A percentile compares a stretch with the other conserved stretches of the same genome.
These are phyloP conservation scores for Triplophysa yarkandensis DNA, from an alignment of 2,797 vertebrate species.

Conservation along the genomic window DNA sequence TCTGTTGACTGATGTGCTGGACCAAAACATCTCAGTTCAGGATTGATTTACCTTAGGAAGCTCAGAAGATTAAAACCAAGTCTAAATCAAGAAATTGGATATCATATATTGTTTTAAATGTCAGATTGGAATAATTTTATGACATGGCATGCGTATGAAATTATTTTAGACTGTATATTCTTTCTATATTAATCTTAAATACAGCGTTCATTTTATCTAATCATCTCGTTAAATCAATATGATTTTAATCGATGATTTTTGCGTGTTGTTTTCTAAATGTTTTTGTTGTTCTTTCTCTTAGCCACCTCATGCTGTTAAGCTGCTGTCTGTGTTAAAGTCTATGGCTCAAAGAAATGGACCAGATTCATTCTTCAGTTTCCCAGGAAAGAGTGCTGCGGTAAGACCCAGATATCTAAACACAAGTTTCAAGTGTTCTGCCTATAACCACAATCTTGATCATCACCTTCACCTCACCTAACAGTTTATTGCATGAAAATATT, in stretches of 20 bases:
- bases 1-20: constrained; percentile 1
- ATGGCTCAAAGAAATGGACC: constrained; percentile 95
- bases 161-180: background rate
- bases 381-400: constrained; percentile 97
- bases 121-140: background rate
- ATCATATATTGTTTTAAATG: background rate
- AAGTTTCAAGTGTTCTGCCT: background rate
- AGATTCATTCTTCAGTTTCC: constrained; percentile 98
- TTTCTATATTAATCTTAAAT: no score
- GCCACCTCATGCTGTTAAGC: constrained; percentile 94
- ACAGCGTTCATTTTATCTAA: no score
- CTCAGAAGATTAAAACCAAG: background rate
- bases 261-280: background rate
- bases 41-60: background rate
- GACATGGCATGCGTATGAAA: background rate
- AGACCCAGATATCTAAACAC: constrained; percentile 60
- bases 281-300: constrained; percentile 62
- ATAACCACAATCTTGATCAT: constrained; percentile 9
- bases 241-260: background rate
- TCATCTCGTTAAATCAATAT: no score
- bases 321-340: constrained; percentile 92
- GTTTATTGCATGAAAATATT: background rate
- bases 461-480: background rate
- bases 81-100: constrained; percentile 7
- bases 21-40: background rate